A percentile compares a stretch with the other conserved stretches of the same genome.
Evolutionary conservation across 2,888 invertebrate genomes (phyloP).

Genomic region (Brachyopa scutellaris): DNA sequence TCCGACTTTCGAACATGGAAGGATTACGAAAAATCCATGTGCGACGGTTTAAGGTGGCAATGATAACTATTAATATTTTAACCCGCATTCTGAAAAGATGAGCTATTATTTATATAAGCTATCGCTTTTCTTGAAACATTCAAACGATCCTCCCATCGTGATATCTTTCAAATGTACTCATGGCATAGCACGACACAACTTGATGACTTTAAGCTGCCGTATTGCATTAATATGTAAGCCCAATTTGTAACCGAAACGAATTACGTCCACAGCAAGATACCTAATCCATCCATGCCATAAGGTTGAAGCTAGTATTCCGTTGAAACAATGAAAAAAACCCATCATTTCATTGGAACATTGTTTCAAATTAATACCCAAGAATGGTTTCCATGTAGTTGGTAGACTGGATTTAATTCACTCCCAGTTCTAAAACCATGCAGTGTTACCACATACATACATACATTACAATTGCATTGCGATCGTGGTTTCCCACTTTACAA

Average conservation of each 20-base stretch:
- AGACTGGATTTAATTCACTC: conserved; percentile 51
- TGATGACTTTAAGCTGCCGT: too few relatives aligned
- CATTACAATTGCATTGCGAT: conserved; percentile 33
- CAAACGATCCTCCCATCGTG: too few relatives aligned
- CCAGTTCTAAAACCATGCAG: conserved; percentile 1
- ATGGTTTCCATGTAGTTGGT: conserved; percentile 18
- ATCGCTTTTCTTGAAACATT: too few relatives aligned
- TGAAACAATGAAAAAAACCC: conserved; percentile 37
- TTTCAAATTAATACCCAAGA: conserved; percentile 61
- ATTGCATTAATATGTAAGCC: background rate
- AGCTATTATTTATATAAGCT: too few relatives aligned
- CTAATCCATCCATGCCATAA: conserved; percentile 30
- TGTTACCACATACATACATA: background rate
- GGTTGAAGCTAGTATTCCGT: conserved; percentile 15
- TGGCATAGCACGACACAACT: too few relatives aligned
- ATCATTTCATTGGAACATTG: conserved; percentile 38
- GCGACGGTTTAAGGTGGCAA: too few relatives aligned
- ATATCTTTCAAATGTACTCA: too few relatives aligned
- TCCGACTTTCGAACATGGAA: too few relatives aligned
- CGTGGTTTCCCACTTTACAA: conserved; percentile 34
- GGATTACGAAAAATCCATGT: too few relatives aligned
- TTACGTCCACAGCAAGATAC: conserved; percentile 3
- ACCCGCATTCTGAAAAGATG: too few relatives aligned
- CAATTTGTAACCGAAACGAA: background rate
- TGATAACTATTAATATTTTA: too few relatives aligned